Evolutionary conservation across 2,888 invertebrate species (phyloP), one percentile per base, ranked within the genome.

Genomic region (Zeuzera pyrina): DNA sequence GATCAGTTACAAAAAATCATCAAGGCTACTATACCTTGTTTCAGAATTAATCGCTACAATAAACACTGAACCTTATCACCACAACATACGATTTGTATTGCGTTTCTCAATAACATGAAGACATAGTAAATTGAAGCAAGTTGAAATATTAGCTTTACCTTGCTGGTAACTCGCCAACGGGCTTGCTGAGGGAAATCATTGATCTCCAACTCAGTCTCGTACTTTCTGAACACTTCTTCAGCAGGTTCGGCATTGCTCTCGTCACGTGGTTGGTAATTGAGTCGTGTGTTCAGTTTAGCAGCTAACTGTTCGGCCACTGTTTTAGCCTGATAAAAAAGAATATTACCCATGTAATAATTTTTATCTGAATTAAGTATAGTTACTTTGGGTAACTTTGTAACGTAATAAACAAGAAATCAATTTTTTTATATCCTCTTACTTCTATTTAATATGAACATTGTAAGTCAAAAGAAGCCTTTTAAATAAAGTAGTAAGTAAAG

Each of bases 111-210:
- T n/a, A n/a, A n/a, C n/a, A n/a, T n/a, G n/a, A n/a, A n/a, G n/a
- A n/a, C n/a, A n/a, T n/a, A n/a, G n/a, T n/a, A n/a, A n/a, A n/a
- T n/a, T n/a, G n/a, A n/a, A n/a, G n/a, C n/a, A n/a, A n/a, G n/a
- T n/a, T n/a, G n/a, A n/a, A n/a, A n/a, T n/a, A n/a, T n/a, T n/a
- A n/a, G n/a, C n/a, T n/a, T 12, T 59, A 91, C 91, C 88, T 96
- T 97, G 45, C 95, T 96, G 3, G 98, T 99, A 35, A 99, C 97
- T 46, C 97, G 88, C 97, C 97, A 99, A 36, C 99, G 87, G 0
- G 98, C 98, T 66, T 98, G 98, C 59, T 99, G 99, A 15, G 99
- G 99, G 84, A 99, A 99, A 74, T 99, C 99, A 65, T 99, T 99
- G 60, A 99, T 99, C 81, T 99, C 99, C 47, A 99, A 85, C 66